Percentiles rank a stretch among this genome's conserved stretches.
Conservation (phyloP, 1,140 invertebrate species). For the Heliconius nattereri region DNA sequence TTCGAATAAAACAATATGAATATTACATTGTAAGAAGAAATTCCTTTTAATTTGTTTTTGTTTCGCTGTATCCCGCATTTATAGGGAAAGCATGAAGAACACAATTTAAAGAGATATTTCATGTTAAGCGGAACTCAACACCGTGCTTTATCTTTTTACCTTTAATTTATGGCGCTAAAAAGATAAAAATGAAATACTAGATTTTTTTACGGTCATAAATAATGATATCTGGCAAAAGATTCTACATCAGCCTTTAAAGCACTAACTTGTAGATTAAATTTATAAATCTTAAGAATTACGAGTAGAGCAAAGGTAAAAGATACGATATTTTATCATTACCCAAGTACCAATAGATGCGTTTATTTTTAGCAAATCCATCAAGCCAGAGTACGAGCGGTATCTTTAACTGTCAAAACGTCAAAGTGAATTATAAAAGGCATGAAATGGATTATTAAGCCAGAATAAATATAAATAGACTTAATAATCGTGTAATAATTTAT, state of each 20-base stretch:
- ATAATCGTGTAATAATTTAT: too few species aligned
- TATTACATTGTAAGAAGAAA: too few species aligned
- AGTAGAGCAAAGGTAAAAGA: not conserved
- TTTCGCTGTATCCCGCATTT: too few species aligned
- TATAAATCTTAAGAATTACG: not conserved
- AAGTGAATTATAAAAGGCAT: not conserved
- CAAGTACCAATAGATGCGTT: not conserved
- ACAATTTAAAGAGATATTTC: too few species aligned
- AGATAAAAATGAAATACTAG: too few species aligned
- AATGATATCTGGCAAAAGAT: too few species aligned
- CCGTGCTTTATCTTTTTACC: too few species aligned
- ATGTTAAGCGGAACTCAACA: too few species aligned
- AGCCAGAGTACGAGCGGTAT: not conserved
- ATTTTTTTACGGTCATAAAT: too few species aligned
- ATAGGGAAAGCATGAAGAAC: too few species aligned
- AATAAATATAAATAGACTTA: not conserved
- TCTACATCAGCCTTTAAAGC: not conserved
- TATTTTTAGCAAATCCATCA: not conserved
- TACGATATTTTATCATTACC: not conserved
- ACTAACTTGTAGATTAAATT: not conserved
- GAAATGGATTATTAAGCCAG: not conserved
- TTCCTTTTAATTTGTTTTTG: too few species aligned
- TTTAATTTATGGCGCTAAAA: too few species aligned
- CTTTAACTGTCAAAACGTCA: constrained; percentile 8
- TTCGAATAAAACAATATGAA: not conserved